Evolutionary conservation across 1,140 invertebrate species (phyloP), one percentile per base, ranked within the genome.

Genomic region (Drosophila parvula): DNA sequence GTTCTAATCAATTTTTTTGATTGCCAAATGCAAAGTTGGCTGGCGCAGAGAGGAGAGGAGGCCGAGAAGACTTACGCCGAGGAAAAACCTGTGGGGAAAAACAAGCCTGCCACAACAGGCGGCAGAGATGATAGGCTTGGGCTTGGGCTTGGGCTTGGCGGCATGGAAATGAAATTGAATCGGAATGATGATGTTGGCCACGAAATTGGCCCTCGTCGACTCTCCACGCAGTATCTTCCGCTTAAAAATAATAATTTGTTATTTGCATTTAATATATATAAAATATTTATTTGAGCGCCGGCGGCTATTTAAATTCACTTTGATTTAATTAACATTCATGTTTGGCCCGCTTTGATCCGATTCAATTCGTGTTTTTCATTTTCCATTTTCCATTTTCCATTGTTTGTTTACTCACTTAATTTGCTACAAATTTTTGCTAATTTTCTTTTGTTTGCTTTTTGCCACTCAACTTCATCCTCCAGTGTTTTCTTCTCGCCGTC

Each of bases 1-100:
- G 50, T 65, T 84, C 81, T 84, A 79, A 84, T 84, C 81, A 84
- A 84, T 84, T 84, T 84, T 77, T 69, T 79, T 84, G 77, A 84
- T 79, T 79, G 81, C 62, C 77, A 84, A 77, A 84, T 77, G 77
- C 67, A 79, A 79, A 75, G 53, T 63, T 67, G 38, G 43, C 40
- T 30, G 73, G 36, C 22, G 12, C 47, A 57, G 60, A 9, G 9
- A 18, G 16, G 9, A 11, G 41, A 4, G 40, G n/a, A 28, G 45
- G 27, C 45, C 5, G 47, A 36, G n/a, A 55, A 41, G 67, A 59
- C 68, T 71, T 71, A 71, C 51, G 68, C 30, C 22, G 50, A 43
- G 16, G 18, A 45, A 40, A 38, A 71, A 47, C 41, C n/a, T n/a
- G 12, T n/a, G 40, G 32, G 2, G 22, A 36, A 67, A 45, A 76